A percentile compares a stretch with the other conserved stretches of the same genome.
These are phyloP conservation scores for Chaetops frenatus DNA, from an alignment of 2,113 vertebrate genomes.

Conservation along the genomic window DNA sequence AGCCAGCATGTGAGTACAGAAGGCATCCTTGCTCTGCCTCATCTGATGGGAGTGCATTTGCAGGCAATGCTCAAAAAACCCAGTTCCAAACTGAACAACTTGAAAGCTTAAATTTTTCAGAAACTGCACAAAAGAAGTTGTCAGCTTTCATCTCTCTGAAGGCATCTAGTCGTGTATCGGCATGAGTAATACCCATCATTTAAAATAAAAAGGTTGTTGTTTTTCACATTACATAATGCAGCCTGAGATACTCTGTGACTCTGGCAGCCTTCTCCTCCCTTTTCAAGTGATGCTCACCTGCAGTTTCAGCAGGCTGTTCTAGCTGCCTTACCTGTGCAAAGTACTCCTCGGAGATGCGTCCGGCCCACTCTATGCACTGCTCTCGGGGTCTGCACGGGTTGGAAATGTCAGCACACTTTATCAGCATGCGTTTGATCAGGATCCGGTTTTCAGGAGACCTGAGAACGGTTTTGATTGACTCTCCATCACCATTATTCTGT, in stretches of 20 bases:
- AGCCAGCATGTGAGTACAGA: not conserved
- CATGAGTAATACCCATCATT: not conserved
- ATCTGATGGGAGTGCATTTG: not conserved
- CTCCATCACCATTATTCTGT: slow-evolving; percentile 75
- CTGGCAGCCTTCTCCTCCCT: not conserved
- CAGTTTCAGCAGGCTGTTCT: not conserved
- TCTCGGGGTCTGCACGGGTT: slow-evolving; percentile 90
- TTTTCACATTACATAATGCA: not conserved
- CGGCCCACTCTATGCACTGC: slow-evolving; percentile 93
- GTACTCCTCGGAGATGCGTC: slow-evolving; percentile 96
- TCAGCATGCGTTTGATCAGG: slow-evolving; percentile 95
- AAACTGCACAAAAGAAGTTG: not conserved
- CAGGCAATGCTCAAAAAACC: not conserved
- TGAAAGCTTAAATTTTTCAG: not conserved
- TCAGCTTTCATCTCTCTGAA: not conserved
- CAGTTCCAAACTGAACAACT: not conserved
- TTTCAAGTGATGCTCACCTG: not conserved
- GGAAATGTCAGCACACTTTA: slow-evolving; percentile 96
- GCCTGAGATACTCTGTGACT: not conserved
- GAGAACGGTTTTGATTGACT: slow-evolving; percentile 80
- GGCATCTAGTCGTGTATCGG: not conserved
- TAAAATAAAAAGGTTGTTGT: not conserved
- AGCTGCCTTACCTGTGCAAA: slow-evolving; percentile 86
- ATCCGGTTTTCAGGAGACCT: slow-evolving; percentile 88
- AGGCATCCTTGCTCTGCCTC: not conserved